Percentiles rank a stretch among this genome's conserved stretches.
Evolutionary conservation across 2,113 vertebrate species (phyloP).

Genomic region (Nesogale talazaci): DNA sequence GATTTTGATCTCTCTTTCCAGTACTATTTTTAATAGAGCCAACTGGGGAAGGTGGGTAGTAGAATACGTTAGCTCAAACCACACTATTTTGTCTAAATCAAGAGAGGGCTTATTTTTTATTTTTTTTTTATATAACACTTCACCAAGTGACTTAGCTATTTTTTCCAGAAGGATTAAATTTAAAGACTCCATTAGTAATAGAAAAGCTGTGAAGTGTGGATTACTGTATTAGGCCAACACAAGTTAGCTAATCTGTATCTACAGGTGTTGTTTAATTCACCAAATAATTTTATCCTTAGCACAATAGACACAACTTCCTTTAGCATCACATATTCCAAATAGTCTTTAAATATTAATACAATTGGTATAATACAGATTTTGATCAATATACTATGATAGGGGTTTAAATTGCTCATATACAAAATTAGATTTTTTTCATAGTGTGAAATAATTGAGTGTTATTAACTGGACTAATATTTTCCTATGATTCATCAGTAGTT

Average conservation of each 20-base stretch:
- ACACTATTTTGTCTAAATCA: slow-evolving; percentile 59
- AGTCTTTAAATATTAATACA: slow-evolving; percentile 55
- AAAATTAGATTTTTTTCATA: no score
- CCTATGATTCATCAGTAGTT: no score
- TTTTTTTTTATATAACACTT: slow-evolving; percentile 62
- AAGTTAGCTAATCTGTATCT: slow-evolving; percentile 52
- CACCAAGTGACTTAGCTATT: slow-evolving; percentile 36
- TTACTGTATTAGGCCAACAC: slow-evolving; percentile 45
- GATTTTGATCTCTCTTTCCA: slow-evolving; percentile 66
- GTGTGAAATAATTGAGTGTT: no score
- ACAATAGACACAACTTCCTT: slow-evolving; percentile 53
- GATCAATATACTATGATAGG: no score
- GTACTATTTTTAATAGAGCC: slow-evolving; percentile 68
- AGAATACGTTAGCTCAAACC: slow-evolving; percentile 56
- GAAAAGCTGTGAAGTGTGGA: slow-evolving; percentile 62
- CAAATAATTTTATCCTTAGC: slow-evolving; percentile 54
- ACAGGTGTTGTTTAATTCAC: slow-evolving; percentile 51
- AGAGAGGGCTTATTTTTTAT: slow-evolving; percentile 68
- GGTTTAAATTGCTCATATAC: no score
- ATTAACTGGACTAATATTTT: no score
- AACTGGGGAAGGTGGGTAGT: slow-evolving; percentile 67
- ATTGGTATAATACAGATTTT: not conserved
- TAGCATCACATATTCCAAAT: slow-evolving; percentile 5
- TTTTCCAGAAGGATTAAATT: slow-evolving; percentile 58
- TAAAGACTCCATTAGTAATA: slow-evolving; percentile 64